phyloP scores from a whole-genome alignment of 64 coral and sea anemone genomes.

The Exaiptasia diaphana region DNA sequence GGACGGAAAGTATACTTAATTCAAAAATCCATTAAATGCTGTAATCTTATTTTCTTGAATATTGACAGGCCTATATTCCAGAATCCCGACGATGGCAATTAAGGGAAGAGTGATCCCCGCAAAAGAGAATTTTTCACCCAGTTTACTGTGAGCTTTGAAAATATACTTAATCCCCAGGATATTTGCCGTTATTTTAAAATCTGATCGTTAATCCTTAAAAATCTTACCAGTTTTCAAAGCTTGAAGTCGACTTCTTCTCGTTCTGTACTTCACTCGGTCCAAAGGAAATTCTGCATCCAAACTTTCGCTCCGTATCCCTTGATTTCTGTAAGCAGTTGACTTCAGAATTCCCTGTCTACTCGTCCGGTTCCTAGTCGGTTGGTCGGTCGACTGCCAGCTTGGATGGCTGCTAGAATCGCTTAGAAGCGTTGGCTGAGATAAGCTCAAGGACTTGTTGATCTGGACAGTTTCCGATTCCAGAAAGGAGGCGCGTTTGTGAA shows the following conservation, averaged over 20 bases:
- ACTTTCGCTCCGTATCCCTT: slow-evolving; percentile 67
- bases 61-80: too few relatives aligned
- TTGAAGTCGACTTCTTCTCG: background rate
- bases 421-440: background rate
- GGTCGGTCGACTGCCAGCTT: background rate
- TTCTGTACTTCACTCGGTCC: background rate
- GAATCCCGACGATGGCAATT: background rate
- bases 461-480: background rate
- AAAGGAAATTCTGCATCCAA: slow-evolving; percentile 13
- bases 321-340: slow-evolving; percentile 87
- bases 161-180: background rate
- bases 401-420: slow-evolving; percentile 1
- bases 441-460: background rate
- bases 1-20: too few relatives aligned
- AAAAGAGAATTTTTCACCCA: background rate
- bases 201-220: background rate
- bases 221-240: background rate
- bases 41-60: too few relatives aligned
- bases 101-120: background rate
- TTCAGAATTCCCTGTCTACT: slow-evolving; percentile 81
- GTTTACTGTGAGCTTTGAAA: too few relatives aligned
- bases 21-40: too few relatives aligned
- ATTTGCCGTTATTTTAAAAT: background rate
- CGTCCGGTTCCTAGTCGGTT: background rate
- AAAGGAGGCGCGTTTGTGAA: background rate